A percentile compares a stretch with the other conserved stretches of the same genome.
Evolutionary conservation across 2,888 invertebrate genomes (phyloP).

Genomic region (Rotaria sp.): DNA sequence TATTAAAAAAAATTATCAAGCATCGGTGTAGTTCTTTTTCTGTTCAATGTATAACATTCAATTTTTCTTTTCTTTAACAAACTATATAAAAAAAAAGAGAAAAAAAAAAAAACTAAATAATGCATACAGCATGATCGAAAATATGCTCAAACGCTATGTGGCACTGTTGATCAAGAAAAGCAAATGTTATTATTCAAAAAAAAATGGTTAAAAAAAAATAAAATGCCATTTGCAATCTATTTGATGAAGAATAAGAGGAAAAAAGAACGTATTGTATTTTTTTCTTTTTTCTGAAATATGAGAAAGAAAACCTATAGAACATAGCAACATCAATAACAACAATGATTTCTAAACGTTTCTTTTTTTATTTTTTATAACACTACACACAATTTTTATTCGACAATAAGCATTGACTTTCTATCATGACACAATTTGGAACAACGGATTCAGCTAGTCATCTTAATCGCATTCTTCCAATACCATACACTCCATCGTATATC

Average conservation of each 20-base stretch:
- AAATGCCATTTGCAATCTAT: background rate
- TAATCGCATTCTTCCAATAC: background rate
- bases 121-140: background rate
- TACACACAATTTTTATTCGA: background rate
- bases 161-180: background rate
- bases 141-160: background rate
- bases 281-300: background rate
- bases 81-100: background rate
- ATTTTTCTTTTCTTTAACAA: background rate
- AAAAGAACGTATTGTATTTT: background rate
- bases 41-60: background rate
- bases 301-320: background rate
- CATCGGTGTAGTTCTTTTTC: background rate
- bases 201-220: background rate
- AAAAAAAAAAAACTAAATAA: too few species aligned
- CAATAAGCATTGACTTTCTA: background rate
- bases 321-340: conserved; percentile 6
- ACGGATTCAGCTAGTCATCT: conserved; percentile 30
- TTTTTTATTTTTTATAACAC: background rate
- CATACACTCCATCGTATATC: background rate
- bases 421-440: conserved; percentile 6
- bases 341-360: background rate
- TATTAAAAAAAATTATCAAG: background rate
- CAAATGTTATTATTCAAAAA: background rate
- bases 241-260: background rate